These are phyloP conservation scores for Platichthys stellatus DNA, from an alignment of 2,113 vertebrate species.

Conservation along the genomic window DNA sequence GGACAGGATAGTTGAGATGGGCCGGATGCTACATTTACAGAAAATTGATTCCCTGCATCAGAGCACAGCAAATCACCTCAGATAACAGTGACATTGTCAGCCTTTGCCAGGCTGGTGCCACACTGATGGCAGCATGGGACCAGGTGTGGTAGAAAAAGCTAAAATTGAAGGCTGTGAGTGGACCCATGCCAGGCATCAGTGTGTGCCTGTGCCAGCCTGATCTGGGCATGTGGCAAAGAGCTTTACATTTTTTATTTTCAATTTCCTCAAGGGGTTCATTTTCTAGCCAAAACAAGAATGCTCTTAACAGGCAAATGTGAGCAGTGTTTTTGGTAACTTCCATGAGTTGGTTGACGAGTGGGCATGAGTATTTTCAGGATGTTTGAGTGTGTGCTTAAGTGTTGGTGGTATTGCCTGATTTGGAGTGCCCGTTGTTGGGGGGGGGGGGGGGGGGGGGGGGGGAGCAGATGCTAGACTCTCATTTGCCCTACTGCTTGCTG, in stretches of 20 bases:
- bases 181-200: constrained; percentile 66
- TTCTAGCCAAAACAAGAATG: constrained; percentile 63
- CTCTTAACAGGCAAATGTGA: constrained; percentile 68
- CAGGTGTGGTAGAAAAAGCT: constrained; percentile 66
- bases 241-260: constrained; percentile 69
- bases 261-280: constrained; percentile 60
- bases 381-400: constrained; percentile 59
- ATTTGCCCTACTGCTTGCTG: constrained; percentile 4
- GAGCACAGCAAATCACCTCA: constrained; percentile 57
- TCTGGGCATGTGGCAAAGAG: constrained; percentile 53
- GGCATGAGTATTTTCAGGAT: constrained; percentile 60
- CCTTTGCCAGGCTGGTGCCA: constrained; percentile 59
- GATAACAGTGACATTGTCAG: constrained; percentile 64
- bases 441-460: background rate
- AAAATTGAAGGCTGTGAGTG: constrained; percentile 57
- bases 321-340: constrained; percentile 66
- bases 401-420: constrained; percentile 51
- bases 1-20: constrained; percentile 28
- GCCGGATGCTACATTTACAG: constrained; percentile 46
- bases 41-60: constrained; percentile 70
- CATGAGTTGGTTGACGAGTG: constrained; percentile 56
- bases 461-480: constrained; percentile 37
- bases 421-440: constrained; percentile 47
- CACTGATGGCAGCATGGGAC: constrained; percentile 53
- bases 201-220: constrained; percentile 56